Evolutionary conservation across 2,888 invertebrate species (phyloP), one percentile per base, ranked within the genome.

Genomic region (Lasioglossum calceatum): DNA sequence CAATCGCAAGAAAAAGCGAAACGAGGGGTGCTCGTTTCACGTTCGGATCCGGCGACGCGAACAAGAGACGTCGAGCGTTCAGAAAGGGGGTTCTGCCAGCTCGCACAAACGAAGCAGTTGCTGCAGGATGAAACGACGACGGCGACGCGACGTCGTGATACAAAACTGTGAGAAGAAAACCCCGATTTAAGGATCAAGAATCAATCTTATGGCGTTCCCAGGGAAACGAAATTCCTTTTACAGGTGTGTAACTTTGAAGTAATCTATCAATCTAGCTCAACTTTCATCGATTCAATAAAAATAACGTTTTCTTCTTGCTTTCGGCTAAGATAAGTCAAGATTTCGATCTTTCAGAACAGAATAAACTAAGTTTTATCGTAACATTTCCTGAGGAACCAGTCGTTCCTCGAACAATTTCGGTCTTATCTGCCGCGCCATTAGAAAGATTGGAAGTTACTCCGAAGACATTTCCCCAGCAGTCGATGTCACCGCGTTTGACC

Each of bases 351-450:
- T 10, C 4, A 1, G 58, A 58, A 58, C 58, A n/a, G 58, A 58
- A 12, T 58, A 23, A 12, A 58, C 58, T 0, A n/a, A 58, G 58
- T 58, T 58, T 58, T 58, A 58, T n/a, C n/a, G 23, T 58, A n/a
- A 58, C n/a, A 4, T 58, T 58, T 58, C n/a, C 58, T 58, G n/a
- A n/a, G n/a, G 4, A 58, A 77, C 75, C 58, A 32, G 76, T 70
- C 77, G 50, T 79, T 88, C 81, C 75, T 75, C 72, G 79, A 82
- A 87, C 88, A 88, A 90, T 90, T 90, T 89, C 72, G 84, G 77
- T 82, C 89, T 87, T 90, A 90, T 90, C 90, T 73, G 36, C 76
- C 76, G 81, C 81, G 80, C 76, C 50, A 85, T 87, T 84, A 88
- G 81, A 82, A 87, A 82, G 77, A 77, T 42, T 72, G 47, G 61